Conservation (phyloP, 2,888 invertebrate genomes). For the Phortica okadai region DNA sequence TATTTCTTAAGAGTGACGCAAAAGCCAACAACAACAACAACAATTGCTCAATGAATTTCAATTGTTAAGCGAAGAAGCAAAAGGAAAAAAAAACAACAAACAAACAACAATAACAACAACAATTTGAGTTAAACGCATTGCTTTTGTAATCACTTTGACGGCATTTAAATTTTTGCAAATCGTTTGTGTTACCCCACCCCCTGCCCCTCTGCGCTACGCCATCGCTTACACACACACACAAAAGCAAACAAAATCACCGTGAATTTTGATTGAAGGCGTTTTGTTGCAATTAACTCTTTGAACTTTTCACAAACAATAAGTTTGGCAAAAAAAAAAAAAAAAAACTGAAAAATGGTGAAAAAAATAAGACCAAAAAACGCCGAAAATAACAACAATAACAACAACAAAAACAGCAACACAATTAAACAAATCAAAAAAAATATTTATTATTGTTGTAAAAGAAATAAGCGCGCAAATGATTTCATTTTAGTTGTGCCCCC, state of each 20-base stretch:
- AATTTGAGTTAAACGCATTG: background rate
- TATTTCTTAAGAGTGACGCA: constrained; percentile 2
- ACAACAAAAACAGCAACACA: constrained; percentile 27
- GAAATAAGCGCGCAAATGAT: constrained; percentile 1
- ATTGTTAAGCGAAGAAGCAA: background rate
- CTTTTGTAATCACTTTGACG: constrained; percentile 15
- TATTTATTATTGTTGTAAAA: constrained; percentile 19
- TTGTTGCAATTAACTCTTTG: constrained; percentile 52
- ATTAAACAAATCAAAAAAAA: constrained; percentile 35
- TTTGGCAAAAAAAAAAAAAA: constrained; percentile 37
- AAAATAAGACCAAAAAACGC: constrained; percentile 32
- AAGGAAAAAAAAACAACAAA: background rate
- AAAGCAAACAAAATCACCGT: background rate
- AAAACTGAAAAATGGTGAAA: constrained; percentile 36
- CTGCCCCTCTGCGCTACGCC: background rate
- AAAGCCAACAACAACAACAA: constrained; percentile 9
- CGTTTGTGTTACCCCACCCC: background rate
- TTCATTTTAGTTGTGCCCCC: background rate
- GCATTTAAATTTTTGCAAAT: constrained; percentile 14
- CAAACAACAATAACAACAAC: constrained; percentile 3
- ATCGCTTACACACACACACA: background rate
- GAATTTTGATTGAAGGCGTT: constrained; percentile 44
- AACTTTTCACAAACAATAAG: constrained; percentile 53
- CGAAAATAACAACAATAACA: constrained; percentile 31
- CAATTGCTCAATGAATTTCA: constrained; percentile 22